Base-by-base conservation (phyloP, 1,140 invertebrate species). In the Rhizoglyphus robini region DNA sequence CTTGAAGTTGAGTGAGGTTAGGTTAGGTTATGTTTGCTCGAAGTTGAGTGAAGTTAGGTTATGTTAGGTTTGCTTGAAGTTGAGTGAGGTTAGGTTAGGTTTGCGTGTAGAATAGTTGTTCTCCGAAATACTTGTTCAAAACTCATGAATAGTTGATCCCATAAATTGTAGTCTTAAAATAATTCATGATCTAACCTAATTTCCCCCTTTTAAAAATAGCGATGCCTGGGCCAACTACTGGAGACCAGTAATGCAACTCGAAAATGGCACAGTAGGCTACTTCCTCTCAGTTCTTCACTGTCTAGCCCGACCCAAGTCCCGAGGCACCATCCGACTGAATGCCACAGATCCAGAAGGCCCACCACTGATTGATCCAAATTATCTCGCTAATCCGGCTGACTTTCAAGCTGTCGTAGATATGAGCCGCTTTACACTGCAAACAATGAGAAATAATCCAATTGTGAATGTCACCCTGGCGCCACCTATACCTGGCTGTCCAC, bases 311-410 rank as follows among this genome's bases (percentile, higher is more conserved):
- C 87, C 88, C 2, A 83, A 84, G 74, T 86, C 85, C 32, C 79
- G 78, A 62, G 88, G 88, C 1, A 79, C 76, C 60, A 79, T 91
- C 30, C 80, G 83, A 67, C 72, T 95, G 5, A 77, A 86, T 4
- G 87, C 83, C 65, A 82, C 81, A 29, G 87, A 93, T 76, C 93
- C 93, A 0, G 85, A 84, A 66, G 85, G 91, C 66, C 86, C 91
- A 73, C 94, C 94, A 0, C 79, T 90, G n/a, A 90, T 97, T 51
- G 87, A 91, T 73, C 88, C 93, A 0, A 93, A 92, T 73, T 94
- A 94, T 71, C 84, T 94, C 68, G 77, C 80, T 5, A 84, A 90
- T 59, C 84, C 84, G 1, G 78, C 82, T 20, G 89, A 93, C 71
- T 79, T 90, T 68, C 84, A 84, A 36, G 84, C 83, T 0, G 73